Evolutionary conservation across 2,888 invertebrate species (phyloP), one percentile per base, ranked within the genome.

Genomic region (Epistrophella euchroma): DNA sequence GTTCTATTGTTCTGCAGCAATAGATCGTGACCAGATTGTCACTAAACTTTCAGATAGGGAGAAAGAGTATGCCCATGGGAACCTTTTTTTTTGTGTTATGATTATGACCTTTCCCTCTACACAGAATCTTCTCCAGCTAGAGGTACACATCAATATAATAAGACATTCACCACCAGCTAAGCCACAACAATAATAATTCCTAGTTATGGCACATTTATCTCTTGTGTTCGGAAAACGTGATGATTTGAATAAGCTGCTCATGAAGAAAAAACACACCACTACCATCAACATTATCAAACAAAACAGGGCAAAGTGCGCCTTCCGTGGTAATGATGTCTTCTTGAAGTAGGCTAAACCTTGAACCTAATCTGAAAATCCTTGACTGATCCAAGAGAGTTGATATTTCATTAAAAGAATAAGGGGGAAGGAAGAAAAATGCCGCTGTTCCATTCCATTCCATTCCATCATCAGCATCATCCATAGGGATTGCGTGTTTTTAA

Each of bases 21-120:
- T 71, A 71, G 86, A 86, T 86, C 86, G 86, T 86, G 86, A 86
- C 82, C 86, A 86, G 77, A 86, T 86, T 86, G 86, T 82, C 86
- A 86, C 86, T 81, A 81, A 74, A 77, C 77, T 86, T 50, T 74
- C 74, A 47, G 71, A 79, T 75, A 74, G 70, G 52, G 52, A 66
- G 64, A 85, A 58, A 73, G 47, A 82, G 28, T 70, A 60, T 77
- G 76, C 70, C 76, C 81, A 85, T 85, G 85, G 76, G 85, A 85
- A 85, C 62, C 52, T 52, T 68, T 50, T 55, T 66, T 56, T 56
- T 45, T 58, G 70, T 76, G 73, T 68, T 60, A 40, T 60, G 60
- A 47, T 47, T 80, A 64, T 85, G 85, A 85, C 85, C 85, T 85
- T 72, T 85, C 80, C 75, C 52, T 70, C 62, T 77, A 7, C 43